A percentile compares a stretch with the other conserved stretches of the same genome.
phyloP scores from a whole-genome alignment of 2,113 vertebrate species.

The Pedetes capensis region DNA sequence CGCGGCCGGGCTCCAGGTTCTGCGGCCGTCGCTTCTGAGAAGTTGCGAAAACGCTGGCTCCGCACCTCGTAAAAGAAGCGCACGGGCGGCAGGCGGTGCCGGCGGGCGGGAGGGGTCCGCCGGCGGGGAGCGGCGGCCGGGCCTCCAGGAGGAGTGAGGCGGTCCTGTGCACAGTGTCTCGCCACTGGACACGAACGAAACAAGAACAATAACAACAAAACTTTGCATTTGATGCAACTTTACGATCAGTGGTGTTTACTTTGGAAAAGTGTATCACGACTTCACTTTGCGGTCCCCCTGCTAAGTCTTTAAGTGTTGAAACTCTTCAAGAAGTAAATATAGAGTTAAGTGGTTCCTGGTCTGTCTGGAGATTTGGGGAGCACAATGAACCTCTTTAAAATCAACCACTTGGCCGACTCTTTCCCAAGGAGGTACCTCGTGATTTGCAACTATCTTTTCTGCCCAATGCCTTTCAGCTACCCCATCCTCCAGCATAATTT shows the following conservation, averaged over 20 bases:
- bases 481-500: neutral
- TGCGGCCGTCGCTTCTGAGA: neutral
- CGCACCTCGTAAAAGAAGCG: neutral
- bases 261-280: neutral
- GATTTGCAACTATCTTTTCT: neutral
- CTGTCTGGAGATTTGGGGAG: neutral
- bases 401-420: conserved; percentile 15
- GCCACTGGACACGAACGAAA: no score
- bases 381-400: neutral
- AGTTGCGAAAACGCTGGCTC: conserved; percentile 7
- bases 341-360: neutral
- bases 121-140: no score
- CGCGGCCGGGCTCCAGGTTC: no score
- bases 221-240: conserved; percentile 21
- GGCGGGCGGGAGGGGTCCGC: no score
- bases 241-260: neutral
- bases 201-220: neutral
- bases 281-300: conserved; percentile 33
- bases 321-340: neutral
- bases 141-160: no score
- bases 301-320: conserved; percentile 31
- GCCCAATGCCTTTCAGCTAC: neutral
- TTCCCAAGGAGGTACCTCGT: neutral
- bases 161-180: no score
- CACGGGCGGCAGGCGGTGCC: no score